These are phyloP conservation scores for Nycticryphes semicollaris DNA, from an alignment of 2,113 vertebrate genomes.

Conservation along the genomic window DNA sequence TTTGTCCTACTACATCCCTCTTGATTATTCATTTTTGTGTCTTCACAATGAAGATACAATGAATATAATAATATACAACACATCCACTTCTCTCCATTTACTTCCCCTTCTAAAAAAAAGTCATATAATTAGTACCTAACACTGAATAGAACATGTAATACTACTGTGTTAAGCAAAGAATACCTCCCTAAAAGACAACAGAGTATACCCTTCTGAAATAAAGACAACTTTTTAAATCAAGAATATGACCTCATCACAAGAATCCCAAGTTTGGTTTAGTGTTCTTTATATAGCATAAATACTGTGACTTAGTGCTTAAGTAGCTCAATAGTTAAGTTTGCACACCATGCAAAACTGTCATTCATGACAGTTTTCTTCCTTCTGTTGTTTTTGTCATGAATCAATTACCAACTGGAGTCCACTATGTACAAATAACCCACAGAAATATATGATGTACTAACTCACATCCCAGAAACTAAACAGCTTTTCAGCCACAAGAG, in stretches of 20 bases:
- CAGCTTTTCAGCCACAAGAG: background rate
- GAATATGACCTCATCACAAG: background rate
- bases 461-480: background rate
- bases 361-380: background rate
- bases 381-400: background rate
- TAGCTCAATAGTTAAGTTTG: background rate
- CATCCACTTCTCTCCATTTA: background rate
- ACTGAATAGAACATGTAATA: background rate
- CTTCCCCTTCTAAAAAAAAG: background rate
- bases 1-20: background rate
- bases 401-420: background rate
- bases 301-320: background rate
- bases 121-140: background rate
- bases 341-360: background rate
- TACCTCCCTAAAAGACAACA: background rate
- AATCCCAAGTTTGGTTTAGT: background rate
- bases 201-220: background rate
- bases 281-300: background rate
- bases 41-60: background rate
- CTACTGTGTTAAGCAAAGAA: background rate
- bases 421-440: background rate
- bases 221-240: background rate
- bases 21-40: background rate
- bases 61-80: background rate
- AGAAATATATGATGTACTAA: background rate